Percentiles rank a stretch among this genome's conserved stretches.
Evolutionary conservation across 2,888 invertebrate species (phyloP).

Genomic region (Pyrochroa serraticornis): DNA sequence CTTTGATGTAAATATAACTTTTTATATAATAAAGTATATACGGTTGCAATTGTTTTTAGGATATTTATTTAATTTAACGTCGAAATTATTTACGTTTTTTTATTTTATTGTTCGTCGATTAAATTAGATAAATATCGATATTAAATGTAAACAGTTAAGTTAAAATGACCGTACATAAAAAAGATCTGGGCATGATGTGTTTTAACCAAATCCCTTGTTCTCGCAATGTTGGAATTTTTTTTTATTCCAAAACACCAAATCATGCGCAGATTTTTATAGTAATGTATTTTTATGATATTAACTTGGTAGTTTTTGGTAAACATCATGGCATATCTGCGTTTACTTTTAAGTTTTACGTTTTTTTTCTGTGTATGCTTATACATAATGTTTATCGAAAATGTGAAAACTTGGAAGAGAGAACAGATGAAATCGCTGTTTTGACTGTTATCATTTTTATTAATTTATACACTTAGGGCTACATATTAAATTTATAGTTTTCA

Average conservation of each 20-base stretch:
- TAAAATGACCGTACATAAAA: slow-evolving; percentile 55
- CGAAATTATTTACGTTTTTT: slow-evolving; percentile 22
- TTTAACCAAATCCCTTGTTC: slow-evolving; percentile 8
- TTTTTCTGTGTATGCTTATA: slow-evolving; percentile 2
- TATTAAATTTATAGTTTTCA: too few relatives aligned
- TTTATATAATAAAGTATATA: slow-evolving; percentile 38
- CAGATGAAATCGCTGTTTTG: slow-evolving; percentile 14
- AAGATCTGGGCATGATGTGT: slow-evolving; percentile 49
- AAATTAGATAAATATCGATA: slow-evolving; percentile 41
- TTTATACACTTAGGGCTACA: slow-evolving; percentile 9
- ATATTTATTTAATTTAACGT: slow-evolving; percentile 45
- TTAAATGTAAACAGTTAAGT: slow-evolving; percentile 38
- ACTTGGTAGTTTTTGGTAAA: slow-evolving; percentile 19
- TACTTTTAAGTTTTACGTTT: slow-evolving; percentile 15
- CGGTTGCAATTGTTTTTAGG: slow-evolving; percentile 25
- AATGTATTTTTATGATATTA: slow-evolving; percentile 29
- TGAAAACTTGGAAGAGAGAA: slow-evolving; percentile 2
- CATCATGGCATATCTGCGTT: slow-evolving; percentile 13
- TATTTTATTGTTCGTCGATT: slow-evolving; percentile 30
- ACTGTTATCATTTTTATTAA: slow-evolving; percentile 13
- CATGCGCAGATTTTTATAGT: slow-evolving; percentile 43
- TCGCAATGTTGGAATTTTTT: slow-evolving; percentile 3
- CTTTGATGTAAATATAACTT: slow-evolving; percentile 43
- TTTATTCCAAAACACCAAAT: slow-evolving; percentile 15
- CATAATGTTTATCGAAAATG: slow-evolving; percentile 20